A percentile compares a stretch with the other conserved stretches of the same genome.
These are phyloP conservation scores for Anomalospiza imberbis DNA, from an alignment of 2,797 vertebrate genomes.

Conservation along the genomic window DNA sequence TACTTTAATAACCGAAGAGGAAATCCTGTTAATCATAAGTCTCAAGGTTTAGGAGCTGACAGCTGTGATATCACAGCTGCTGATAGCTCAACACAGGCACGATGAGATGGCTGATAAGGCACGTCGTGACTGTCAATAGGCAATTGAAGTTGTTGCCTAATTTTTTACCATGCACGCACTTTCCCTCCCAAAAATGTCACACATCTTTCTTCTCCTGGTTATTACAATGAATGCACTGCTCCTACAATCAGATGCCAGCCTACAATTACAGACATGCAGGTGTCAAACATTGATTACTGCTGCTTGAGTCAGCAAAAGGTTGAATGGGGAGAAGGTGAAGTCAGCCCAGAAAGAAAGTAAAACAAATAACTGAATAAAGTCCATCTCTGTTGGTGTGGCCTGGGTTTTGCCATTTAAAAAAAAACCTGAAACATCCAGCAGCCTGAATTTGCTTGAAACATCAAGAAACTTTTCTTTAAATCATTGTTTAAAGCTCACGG, in stretches of 20 bases:
- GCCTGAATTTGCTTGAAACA: not conserved
- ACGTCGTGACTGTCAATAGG: not conserved
- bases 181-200: not conserved
- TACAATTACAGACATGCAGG: not conserved
- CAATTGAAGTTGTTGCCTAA: not conserved
- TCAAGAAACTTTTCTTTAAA: constrained; percentile 22
- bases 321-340: not conserved
- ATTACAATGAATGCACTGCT: not conserved
- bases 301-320: not conserved
- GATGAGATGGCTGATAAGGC: not conserved
- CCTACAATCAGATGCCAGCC: not conserved
- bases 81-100: not conserved
- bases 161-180: fast-evolving
- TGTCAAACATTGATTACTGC: not conserved
- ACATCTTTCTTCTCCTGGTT: not conserved
- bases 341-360: not conserved
- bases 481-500: not conserved
- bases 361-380: not conserved
- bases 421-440: not conserved
- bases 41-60: not conserved
- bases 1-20: constrained; percentile 27
- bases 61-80: constrained; percentile 21
- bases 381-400: not conserved
- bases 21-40: constrained; percentile 41
- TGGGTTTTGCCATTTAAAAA: not conserved